Conservation (phyloP, 2,797 vertebrate genomes). For the Potorous gilbertii region DNA sequence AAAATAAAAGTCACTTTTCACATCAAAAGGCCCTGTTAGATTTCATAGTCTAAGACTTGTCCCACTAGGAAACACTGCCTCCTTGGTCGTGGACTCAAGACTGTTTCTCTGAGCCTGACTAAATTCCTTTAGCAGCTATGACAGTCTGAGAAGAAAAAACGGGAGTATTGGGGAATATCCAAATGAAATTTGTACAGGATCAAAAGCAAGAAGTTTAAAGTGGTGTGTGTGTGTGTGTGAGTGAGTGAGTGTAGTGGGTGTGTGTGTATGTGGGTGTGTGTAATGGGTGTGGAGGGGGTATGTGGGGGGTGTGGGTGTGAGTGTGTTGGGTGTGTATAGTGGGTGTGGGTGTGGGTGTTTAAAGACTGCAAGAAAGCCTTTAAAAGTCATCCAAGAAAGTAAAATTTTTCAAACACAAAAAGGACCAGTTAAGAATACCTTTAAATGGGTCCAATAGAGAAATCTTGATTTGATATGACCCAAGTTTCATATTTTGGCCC, state of each 20-base stretch:
- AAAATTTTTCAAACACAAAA: slow-evolving; percentile 55
- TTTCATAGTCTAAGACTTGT: background rate
- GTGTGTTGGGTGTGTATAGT: too few relatives aligned
- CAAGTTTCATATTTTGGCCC: background rate
- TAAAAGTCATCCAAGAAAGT: background rate
- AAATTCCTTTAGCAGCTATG: background rate
- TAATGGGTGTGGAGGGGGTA: too few relatives aligned
- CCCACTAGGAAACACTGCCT: slow-evolving; percentile 60
- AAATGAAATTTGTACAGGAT: background rate
- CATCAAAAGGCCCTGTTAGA: background rate
- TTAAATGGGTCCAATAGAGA: background rate
- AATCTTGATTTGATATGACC: background rate
- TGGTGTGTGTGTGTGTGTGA: too few relatives aligned
- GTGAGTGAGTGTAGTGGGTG: too few relatives aligned
- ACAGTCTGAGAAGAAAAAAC: background rate
- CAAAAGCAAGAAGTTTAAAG: background rate
- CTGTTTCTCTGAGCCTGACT: background rate
- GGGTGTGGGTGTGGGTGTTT: background rate
- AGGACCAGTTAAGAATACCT: background rate
- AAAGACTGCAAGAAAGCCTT: background rate
- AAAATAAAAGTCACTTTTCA: background rate
- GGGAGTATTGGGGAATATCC: background rate
- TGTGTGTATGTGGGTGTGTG: too few relatives aligned
- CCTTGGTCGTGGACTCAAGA: slow-evolving; percentile 26
- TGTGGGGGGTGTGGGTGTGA: too few relatives aligned